Percentiles rank a stretch among this genome's conserved stretches.
Evolutionary conservation across 2,888 invertebrate genomes (phyloP).

Genomic region (Norana najaformis): DNA sequence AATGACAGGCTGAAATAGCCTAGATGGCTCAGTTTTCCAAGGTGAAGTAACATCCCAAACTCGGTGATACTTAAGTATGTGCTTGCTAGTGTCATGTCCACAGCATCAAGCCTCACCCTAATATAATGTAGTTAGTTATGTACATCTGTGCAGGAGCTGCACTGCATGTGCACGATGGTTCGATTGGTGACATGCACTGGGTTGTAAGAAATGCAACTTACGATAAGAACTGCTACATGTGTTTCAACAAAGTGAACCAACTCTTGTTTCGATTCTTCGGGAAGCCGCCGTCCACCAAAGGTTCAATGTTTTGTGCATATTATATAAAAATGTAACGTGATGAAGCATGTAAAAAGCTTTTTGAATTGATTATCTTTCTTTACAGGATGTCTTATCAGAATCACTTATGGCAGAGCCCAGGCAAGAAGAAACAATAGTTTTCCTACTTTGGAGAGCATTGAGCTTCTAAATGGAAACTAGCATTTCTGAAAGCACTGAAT

Average conservation of each 20-base stretch:
- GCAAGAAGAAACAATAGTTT: background rate
- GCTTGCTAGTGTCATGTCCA: background rate
- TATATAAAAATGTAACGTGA: background rate
- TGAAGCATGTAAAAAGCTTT: no score
- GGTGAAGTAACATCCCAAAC: background rate
- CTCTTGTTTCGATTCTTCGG: slow-evolving; percentile 49
- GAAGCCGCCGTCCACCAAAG: slow-evolving; percentile 38
- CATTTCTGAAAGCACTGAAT: background rate
- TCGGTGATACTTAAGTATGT: background rate
- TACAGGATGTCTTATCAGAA: no score
- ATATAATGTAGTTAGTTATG: background rate
- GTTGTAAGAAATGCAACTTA: slow-evolving; percentile 56
- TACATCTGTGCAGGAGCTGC: slow-evolving; percentile 49
- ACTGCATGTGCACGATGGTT: slow-evolving; percentile 54
- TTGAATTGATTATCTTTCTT: no score
- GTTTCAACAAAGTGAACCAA: slow-evolving; percentile 43
- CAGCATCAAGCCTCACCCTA: background rate
- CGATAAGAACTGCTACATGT: slow-evolving; percentile 55
- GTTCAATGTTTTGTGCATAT: background rate
- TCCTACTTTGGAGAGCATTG: background rate
- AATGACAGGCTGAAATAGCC: no score
- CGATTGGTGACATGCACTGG: slow-evolving; percentile 52
- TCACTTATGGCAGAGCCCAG: background rate
- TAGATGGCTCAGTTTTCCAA: no score
- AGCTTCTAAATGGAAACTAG: background rate